Evolutionary conservation across 2,797 vertebrate genomes (phyloP).

Genomic region (Chrysocyon brachyurus): DNA sequence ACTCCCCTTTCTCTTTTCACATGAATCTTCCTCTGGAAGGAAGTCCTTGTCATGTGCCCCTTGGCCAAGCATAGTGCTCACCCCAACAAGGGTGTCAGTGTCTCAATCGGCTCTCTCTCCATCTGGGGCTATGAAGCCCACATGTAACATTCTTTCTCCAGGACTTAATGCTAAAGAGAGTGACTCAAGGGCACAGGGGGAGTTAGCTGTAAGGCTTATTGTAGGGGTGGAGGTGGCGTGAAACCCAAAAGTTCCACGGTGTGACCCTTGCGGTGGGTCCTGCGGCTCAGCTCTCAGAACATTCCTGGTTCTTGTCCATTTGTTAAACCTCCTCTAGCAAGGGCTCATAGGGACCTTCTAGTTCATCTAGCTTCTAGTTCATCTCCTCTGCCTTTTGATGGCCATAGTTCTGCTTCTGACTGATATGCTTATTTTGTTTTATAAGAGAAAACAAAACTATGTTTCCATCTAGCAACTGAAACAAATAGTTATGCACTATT

Average conservation of each 20-base stretch:
- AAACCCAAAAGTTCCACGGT: rapidly evolving
- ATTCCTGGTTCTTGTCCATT: neutral
- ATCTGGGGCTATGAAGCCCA: no score
- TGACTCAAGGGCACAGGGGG: neutral
- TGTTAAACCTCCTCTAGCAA: neutral
- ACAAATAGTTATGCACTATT: neutral
- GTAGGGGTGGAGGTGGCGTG: neutral
- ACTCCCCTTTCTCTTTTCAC: neutral
- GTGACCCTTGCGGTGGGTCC: no score
- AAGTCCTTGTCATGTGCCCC: neutral
- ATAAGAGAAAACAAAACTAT: neutral
- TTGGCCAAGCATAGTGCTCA: neutral
- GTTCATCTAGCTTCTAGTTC: neutral
- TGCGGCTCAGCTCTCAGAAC: neutral
- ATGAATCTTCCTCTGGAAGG: neutral
- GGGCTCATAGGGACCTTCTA: no score
- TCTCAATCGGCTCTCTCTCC: neutral
- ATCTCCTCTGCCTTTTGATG: neutral
- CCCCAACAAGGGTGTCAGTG: neutral
- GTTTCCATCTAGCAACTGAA: neutral
- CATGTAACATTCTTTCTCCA: neutral
- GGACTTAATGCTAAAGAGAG: neutral
- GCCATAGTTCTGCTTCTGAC: neutral
- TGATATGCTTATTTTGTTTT: neutral
- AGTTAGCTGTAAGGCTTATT: neutral